Conservation (phyloP, 2,888 invertebrate species). For the Zygaena filipendulae region DNA sequence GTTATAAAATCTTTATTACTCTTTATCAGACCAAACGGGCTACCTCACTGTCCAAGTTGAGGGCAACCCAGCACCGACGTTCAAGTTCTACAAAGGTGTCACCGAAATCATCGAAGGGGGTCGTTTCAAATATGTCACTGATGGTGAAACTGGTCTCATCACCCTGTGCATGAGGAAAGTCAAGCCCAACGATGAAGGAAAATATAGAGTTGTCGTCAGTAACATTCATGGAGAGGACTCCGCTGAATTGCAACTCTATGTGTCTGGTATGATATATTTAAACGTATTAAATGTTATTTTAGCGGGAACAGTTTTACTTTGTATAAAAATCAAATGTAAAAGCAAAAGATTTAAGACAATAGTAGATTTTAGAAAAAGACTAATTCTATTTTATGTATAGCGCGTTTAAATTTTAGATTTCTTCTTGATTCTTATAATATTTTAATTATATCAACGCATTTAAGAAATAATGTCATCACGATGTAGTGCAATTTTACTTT, state of each 20-base stretch:
- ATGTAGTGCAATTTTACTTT: no score
- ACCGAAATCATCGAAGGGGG: slow-evolving; percentile 95
- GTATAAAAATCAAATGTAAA: no score
- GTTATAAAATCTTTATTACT: no score
- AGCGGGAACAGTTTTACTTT: no score
- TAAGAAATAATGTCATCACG: no score
- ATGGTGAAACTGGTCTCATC: slow-evolving; percentile 91
- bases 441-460: no score
- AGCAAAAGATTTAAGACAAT: no score
- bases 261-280: slow-evolving; percentile 78
- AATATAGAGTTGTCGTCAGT: slow-evolving; percentile 91
- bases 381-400: no score
- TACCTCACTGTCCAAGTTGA: slow-evolving; percentile 94
- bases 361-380: no score
- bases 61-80: slow-evolving; percentile 94
- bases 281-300: not conserved
- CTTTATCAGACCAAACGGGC: slow-evolving; percentile 82
- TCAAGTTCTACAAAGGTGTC: slow-evolving; percentile 95
- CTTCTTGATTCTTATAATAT: no score
- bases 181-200: slow-evolving; percentile 96
- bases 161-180: slow-evolving; percentile 96
- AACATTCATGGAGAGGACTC: slow-evolving; percentile 96
- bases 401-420: no score
- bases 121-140: slow-evolving; percentile 93
- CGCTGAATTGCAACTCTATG: slow-evolving; percentile 95